Evolutionary conservation across 1,140 invertebrate species (phyloP).

Genomic region (Micrasema longulum): DNA sequence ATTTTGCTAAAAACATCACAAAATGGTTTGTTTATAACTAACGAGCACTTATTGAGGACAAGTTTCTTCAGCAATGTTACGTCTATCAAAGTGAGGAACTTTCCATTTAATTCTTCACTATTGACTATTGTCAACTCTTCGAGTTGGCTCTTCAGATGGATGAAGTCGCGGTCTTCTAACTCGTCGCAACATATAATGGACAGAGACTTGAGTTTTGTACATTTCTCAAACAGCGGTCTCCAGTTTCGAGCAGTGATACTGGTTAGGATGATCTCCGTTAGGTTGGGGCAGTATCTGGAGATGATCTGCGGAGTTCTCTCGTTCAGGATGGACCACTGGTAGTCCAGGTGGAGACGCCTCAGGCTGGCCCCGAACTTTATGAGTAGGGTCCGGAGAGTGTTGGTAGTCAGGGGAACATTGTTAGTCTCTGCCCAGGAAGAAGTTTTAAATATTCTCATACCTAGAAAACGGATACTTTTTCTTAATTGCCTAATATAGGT

Average conservation of each 20-base stretch:
- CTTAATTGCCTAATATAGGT: too few species aligned
- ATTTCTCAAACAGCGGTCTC: constrained; percentile 64
- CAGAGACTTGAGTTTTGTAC: constrained; percentile 60
- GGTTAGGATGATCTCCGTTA: constrained; percentile 61
- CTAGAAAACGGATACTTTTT: constrained; percentile 53
- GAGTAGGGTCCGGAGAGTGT: constrained; percentile 61
- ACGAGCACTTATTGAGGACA: constrained; percentile 63
- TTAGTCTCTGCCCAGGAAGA: constrained; percentile 60
- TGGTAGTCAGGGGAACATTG: constrained; percentile 59
- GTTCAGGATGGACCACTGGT: constrained; percentile 63
- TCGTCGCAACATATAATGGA: constrained; percentile 63
- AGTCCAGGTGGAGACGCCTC: constrained; percentile 61
- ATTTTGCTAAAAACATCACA: constrained; percentile 58
- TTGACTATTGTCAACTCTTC: constrained; percentile 60
- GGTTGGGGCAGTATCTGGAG: constrained; percentile 64
- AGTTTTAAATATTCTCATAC: constrained; percentile 61
- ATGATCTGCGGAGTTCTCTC: constrained; percentile 64
- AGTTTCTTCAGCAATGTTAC: constrained; percentile 57
- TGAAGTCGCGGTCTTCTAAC: constrained; percentile 55
- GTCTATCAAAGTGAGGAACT: constrained; percentile 55
- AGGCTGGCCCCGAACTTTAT: constrained; percentile 58
- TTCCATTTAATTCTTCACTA: constrained; percentile 61
- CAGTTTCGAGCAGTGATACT: constrained; percentile 58
- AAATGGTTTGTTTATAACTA: constrained; percentile 58
- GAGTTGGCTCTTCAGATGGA: constrained; percentile 48